Base-by-base conservation (phyloP, 2,797 vertebrate genomes). In the Diglossa cyanea region DNA sequence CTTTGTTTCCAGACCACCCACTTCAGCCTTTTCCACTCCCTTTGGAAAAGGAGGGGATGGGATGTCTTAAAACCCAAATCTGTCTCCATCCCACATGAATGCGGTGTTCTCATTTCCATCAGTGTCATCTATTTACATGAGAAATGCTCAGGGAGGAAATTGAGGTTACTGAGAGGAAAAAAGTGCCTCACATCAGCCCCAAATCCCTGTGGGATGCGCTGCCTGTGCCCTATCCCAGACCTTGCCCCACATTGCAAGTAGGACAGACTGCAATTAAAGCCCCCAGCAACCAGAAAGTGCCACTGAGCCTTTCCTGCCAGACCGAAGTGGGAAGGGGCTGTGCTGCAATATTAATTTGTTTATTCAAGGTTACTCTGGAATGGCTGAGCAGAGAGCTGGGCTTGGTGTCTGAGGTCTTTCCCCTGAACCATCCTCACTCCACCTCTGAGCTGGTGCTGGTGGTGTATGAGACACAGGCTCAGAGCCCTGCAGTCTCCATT, bases 231-330 rank as follows among this genome's bases (percentile, higher is more conserved):
- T 95, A 6, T 14, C 13, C 70, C 83, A 95, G 93, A 90, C 90
- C 94, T 95, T 94, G 96, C 83, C 67, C 96, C 94, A 96, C 63
- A 96, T 97, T 44, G 31, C 31, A 97, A 95, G 68, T 96, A 92
- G 95, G 92, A 73, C 95, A 88, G 73, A 5, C 65, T 55, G 68
- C 85, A 92, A 78, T 86, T 90, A 94, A 91, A 82, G 33, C 55
- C 67, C 39, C 4, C 50, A 42, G 77, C 62, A 71, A 57, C 37
- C n/a, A 82, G 55, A 76, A 90, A 66, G 19, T 11, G 58, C 71
- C 77, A 42, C 3, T 40, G 73, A 80, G 58, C 66, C 68, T 45
- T 70, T 50, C n/a, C 18, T 9, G 42, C 3, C 3, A 74, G 84
- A 66, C 65, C 17, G 10, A 58, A 31, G 67, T 79, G 71, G 57